A percentile compares a stretch with the other conserved stretches of the same genome.
Conservation (phyloP, 2,888 invertebrate species). For the Drosophila mercatorum region DNA sequence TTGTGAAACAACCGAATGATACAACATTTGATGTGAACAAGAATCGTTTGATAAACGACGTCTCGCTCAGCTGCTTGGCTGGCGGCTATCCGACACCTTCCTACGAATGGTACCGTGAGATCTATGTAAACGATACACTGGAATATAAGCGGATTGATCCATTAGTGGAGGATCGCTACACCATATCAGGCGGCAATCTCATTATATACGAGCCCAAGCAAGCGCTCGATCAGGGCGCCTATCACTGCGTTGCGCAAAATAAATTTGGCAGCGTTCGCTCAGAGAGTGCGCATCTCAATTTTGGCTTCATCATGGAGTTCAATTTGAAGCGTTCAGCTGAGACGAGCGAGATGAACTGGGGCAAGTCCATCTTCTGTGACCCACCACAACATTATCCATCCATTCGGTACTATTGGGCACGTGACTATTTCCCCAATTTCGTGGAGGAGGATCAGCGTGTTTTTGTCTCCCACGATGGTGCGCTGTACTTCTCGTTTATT, state of each 20-base stretch:
- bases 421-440: slow-evolving; percentile 95
- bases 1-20: slow-evolving; percentile 93
- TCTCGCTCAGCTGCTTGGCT: slow-evolving; percentile 92
- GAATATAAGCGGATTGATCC: slow-evolving; percentile 92
- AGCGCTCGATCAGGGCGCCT: slow-evolving; percentile 92
- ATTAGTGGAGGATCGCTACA: slow-evolving; percentile 89
- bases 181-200: slow-evolving; percentile 95
- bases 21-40: slow-evolving; percentile 93
- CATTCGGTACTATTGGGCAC: slow-evolving; percentile 96
- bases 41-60: slow-evolving; percentile 89
- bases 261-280: slow-evolving; percentile 94
- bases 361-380: slow-evolving; percentile 95
- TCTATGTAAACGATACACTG: slow-evolving; percentile 92
- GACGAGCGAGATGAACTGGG: slow-evolving; percentile 95
- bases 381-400: slow-evolving; percentile 96
- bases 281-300: slow-evolving; percentile 93
- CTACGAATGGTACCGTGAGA: slow-evolving; percentile 96
- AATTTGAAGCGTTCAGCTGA: slow-evolving; percentile 94
- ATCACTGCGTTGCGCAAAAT: slow-evolving; percentile 96
- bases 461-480: slow-evolving; percentile 97
- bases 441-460: slow-evolving; percentile 96
- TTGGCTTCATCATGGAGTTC: slow-evolving; percentile 95
- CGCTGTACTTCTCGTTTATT: slow-evolving; percentile 96
- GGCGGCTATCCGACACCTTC: slow-evolving; percentile 95
- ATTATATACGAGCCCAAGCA: slow-evolving; percentile 94